Base-by-base conservation (phyloP, 2,113 vertebrate species). In the Channa maculata region DNA sequence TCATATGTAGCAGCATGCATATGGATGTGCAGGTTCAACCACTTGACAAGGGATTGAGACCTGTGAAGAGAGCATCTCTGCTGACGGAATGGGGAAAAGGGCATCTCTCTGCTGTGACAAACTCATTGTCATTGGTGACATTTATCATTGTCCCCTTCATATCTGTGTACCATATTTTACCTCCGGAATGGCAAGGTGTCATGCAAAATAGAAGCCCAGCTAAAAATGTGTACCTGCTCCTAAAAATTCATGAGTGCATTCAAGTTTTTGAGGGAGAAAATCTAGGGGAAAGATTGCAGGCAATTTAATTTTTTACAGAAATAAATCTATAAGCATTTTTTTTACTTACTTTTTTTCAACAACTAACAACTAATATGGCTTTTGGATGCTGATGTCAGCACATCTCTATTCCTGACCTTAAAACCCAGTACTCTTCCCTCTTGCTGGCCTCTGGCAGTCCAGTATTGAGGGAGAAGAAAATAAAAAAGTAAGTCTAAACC, bases 1-100 rank as follows among this genome's bases (percentile, higher is more conserved):
- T 82, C 75, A 80, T 81, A 83, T 90, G 89, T 80, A 74, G 84
- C 82, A 69, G 71, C 87, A 93, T 94, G 89, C 91, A 93, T 93
- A 92, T 92, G 91, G 89, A 93, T 92, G 91, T 77, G 77, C 92
- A 93, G 91, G 92, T 93, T 89, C 83, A 85, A 81, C 67, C 82
- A 76, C 92, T 92, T 88, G 88, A 92, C 88, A 88, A 82, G 87
- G 85, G 87, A 90, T 77, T 85, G 91, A 89, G 92, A 88, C 87
- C 92, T 70, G 82, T 57, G 89, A 79, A 39, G 88, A 71, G 85
- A 77, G 84, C 67, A 79, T 74, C 86, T 89, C 83, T 85, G 88
- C 85, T 64, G 53, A 77, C 89, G 88, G 92, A 92, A 82, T 39
- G 38, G 50, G 86, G 86, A 80, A 94, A 94, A 95, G 93, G 93